Conservation (phyloP, 2,888 invertebrate species). For the Leucoma salicis region DNA sequence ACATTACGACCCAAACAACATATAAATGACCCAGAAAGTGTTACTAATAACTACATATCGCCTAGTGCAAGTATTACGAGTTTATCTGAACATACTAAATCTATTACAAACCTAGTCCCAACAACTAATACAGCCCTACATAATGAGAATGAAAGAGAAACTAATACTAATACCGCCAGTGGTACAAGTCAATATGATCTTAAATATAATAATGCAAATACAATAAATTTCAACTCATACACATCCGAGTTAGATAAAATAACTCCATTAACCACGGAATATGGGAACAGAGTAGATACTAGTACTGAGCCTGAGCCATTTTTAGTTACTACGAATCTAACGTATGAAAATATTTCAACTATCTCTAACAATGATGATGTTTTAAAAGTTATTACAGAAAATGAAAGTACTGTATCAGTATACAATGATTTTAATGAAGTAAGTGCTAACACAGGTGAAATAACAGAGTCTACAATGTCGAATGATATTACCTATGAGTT, state of each 20-base stretch:
- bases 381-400: neutral
- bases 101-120: neutral
- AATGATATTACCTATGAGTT: neutral
- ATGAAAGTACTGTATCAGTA: conserved; percentile 1
- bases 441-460: neutral
- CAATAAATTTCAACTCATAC: neutral
- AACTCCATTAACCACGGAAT: too few relatives aligned
- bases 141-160: neutral
- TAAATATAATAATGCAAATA: too few relatives aligned
- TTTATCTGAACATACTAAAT: neutral
- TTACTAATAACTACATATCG: too few relatives aligned
- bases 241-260: neutral
- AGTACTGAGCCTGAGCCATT: too few relatives aligned
- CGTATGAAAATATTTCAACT: too few relatives aligned
- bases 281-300: too few relatives aligned
- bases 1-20: too few relatives aligned
- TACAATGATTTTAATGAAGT: too few relatives aligned
- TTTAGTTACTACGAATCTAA: too few relatives aligned
- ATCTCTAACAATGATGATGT: too few relatives aligned
- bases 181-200: too few relatives aligned
- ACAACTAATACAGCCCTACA: conserved; percentile 4
- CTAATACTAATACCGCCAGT: neutral
- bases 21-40: too few relatives aligned
- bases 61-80: neutral
- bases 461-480: neutral